Conservation (phyloP, 2,888 invertebrate genomes). For the Agrilus biguttatus region DNA sequence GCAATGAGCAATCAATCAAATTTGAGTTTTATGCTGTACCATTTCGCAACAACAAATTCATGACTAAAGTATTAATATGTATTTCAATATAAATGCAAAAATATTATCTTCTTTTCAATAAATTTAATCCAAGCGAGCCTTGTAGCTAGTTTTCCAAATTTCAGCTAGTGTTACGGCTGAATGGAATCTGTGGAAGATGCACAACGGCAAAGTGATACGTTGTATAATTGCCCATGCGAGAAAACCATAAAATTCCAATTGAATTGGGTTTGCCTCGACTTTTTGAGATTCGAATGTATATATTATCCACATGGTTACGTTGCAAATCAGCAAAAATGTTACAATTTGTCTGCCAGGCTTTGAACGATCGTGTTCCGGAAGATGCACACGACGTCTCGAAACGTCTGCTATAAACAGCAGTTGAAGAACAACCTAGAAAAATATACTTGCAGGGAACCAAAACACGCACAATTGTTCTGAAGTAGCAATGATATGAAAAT, state of each 20-base stretch:
- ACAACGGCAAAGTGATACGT: conserved; percentile 82
- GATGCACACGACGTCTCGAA: conserved; percentile 77
- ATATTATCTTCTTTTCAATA: background rate
- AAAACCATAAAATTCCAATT: conserved; percentile 85
- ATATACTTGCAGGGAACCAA: conserved; percentile 4
- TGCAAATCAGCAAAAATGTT: conserved; percentile 87
- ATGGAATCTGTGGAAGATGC: conserved; percentile 94
- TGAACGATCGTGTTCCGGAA: conserved; percentile 83
- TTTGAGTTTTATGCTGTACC: background rate
- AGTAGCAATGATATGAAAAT: background rate
- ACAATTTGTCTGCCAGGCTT: conserved; percentile 93
- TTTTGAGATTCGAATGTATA: conserved; percentile 92
- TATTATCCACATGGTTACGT: conserved; percentile 93
- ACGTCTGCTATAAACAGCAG: conserved; percentile 87
- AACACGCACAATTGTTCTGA: background rate
- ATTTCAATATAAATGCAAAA: conserved; percentile 1
- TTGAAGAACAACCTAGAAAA: conserved; percentile 69
- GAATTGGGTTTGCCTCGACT: conserved; percentile 83
- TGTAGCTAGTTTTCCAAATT: conserved; percentile 93
- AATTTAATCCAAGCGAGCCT: conserved; percentile 71
- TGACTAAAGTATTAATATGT: conserved; percentile 1
- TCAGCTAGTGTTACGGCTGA: conserved; percentile 88
- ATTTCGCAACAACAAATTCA: conserved; percentile 2
- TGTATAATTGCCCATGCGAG: conserved; percentile 88
- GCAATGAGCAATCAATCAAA: background rate